A percentile compares a stretch with the other conserved stretches of the same genome.
phyloP scores from a whole-genome alignment of 2,888 invertebrate genomes.

The Taenaris catops region DNA sequence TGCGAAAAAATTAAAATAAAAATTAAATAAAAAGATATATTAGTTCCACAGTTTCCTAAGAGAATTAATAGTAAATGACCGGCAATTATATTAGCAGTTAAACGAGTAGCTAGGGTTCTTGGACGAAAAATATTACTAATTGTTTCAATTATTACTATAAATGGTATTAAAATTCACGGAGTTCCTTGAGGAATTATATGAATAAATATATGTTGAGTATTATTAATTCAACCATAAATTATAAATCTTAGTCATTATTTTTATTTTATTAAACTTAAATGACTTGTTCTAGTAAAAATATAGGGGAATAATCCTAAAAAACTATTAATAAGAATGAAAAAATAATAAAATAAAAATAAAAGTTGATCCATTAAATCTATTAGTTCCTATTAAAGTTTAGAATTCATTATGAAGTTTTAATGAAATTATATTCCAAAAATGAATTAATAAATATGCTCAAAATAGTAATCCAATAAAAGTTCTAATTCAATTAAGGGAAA shows the following conservation, averaged over 20 bases:
- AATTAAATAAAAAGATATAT: constrained; percentile 39
- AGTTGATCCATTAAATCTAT: no score
- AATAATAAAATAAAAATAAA: no score
- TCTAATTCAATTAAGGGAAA: no score
- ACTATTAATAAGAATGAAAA: constrained; percentile 85
- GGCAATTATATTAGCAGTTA: constrained; percentile 89
- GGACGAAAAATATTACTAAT: constrained; percentile 87
- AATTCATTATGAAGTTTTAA: no score
- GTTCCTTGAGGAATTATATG: constrained; percentile 84
- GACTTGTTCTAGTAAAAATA: constrained; percentile 85
- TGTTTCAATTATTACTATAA: constrained; percentile 87
- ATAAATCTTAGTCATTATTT: constrained; percentile 83
- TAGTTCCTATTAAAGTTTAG: no score
- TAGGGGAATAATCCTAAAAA: constrained; percentile 85
- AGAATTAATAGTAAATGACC: constrained; percentile 84
- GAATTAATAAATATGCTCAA: no score
- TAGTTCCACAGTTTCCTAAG: constrained; percentile 57
- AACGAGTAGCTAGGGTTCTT: constrained; percentile 83
- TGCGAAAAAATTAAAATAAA: constrained; percentile 60
- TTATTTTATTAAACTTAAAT: constrained; percentile 80
- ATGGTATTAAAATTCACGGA: constrained; percentile 82
- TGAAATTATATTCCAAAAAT: no score
- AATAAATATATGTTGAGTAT: constrained; percentile 81
- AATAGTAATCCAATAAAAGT: no score
- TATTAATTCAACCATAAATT: constrained; percentile 82